These are phyloP conservation scores for Stratiolaelaps scimitus DNA, from an alignment of 1,140 invertebrate genomes.

Conservation along the genomic window DNA sequence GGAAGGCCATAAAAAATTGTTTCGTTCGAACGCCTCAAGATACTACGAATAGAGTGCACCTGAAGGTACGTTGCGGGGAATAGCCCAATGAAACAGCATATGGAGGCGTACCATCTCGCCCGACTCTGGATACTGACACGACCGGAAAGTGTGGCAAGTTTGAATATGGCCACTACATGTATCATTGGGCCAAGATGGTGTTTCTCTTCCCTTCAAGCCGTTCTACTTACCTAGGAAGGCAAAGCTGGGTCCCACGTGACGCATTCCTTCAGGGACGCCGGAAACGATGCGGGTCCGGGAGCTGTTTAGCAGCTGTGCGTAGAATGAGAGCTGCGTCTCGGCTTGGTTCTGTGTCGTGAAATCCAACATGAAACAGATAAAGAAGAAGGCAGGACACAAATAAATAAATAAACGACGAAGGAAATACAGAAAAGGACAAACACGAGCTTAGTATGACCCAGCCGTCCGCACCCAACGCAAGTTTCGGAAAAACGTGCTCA, in stretches of 20 bases:
- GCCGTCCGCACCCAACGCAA: too few species aligned
- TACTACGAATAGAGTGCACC: too few species aligned
- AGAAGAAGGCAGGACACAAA: not conserved
- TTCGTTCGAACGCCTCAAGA: too few species aligned
- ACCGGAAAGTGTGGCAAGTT: too few species aligned
- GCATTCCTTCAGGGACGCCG: conserved; percentile 9
- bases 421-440: not conserved
- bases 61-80: too few species aligned
- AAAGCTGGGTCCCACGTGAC: conserved; percentile 14
- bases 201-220: not conserved
- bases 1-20: too few species aligned
- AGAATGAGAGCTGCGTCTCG: conserved; percentile 4
- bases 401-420: not conserved
- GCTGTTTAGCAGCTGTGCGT: conserved; percentile 8
- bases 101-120: too few species aligned
- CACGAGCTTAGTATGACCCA: not conserved
- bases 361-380: not conserved
- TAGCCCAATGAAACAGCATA: too few species aligned
- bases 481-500: too few species aligned
- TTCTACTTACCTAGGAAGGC: conserved; percentile 16
- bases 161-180: too few species aligned
- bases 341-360: conserved; percentile 6
- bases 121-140: too few species aligned
- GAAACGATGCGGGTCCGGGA: conserved; percentile 9
- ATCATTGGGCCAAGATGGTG: too few species aligned